Evolutionary conservation across 2,888 invertebrate genomes (phyloP).

Genomic region (Melanargia galathea): DNA sequence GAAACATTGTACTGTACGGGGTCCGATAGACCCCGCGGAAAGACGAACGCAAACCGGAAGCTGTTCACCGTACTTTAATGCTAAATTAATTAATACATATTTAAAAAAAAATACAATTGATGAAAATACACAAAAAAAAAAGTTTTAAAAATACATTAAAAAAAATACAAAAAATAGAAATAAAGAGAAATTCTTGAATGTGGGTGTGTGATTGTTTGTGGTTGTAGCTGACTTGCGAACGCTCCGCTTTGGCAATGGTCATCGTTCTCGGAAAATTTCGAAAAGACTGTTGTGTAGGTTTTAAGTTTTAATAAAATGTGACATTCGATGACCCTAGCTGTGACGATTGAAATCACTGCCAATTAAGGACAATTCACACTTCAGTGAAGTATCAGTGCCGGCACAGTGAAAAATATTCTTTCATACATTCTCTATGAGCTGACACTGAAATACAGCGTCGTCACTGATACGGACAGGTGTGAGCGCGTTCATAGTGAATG

Average conservation of each 20-base stretch:
- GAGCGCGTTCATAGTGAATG: no score
- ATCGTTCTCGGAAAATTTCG: neutral
- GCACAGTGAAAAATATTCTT: no score
- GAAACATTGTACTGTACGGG: slow-evolving; percentile 62
- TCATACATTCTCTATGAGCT: no score
- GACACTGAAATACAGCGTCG: no score
- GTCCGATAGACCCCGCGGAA: slow-evolving; percentile 61
- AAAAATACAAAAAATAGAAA: slow-evolving; percentile 81
- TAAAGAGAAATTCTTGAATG: slow-evolving; percentile 79
- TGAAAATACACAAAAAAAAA: slow-evolving; percentile 58
- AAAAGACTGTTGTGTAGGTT: neutral
- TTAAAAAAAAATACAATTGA: slow-evolving; percentile 53
- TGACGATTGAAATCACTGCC: neutral
- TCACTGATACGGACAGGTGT: no score
- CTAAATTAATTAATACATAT: slow-evolving; percentile 66
- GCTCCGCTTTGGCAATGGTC: neutral
- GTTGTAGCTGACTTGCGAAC: slow-evolving; percentile 3
- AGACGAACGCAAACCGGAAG: slow-evolving; percentile 76
- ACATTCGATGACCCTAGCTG: neutral
- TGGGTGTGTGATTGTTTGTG: slow-evolving; percentile 74
- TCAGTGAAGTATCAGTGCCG: no score
- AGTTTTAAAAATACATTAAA: slow-evolving; percentile 66
- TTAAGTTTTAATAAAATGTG: neutral
- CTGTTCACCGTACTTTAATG: slow-evolving; percentile 80
- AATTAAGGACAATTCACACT: neutral